A percentile compares a stretch with the other conserved stretches of the same genome.
These are phyloP conservation scores for Sarcophilus harrisii DNA, from an alignment of 2,797 vertebrate species.

Conservation along the genomic window DNA sequence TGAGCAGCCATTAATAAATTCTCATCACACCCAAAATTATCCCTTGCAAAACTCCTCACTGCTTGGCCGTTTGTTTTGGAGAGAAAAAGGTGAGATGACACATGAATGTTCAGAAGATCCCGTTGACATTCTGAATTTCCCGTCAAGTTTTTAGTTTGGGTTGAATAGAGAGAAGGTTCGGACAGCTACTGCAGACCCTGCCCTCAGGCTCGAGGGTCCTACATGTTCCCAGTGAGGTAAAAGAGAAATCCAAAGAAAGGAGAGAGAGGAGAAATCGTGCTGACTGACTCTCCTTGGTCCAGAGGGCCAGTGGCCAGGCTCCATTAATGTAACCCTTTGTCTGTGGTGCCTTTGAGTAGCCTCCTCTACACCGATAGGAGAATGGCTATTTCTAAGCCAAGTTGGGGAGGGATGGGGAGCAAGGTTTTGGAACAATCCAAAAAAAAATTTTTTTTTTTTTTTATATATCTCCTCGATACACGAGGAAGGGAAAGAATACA, in stretches of 20 bases:
- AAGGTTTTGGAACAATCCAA: neutral
- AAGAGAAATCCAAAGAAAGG: neutral
- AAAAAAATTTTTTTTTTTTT: neutral
- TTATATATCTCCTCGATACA: neutral
- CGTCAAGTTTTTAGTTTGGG: neutral
- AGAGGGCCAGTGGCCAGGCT: neutral
- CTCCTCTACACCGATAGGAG: neutral
- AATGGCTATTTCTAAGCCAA: neutral
- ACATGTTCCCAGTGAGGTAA: neutral
- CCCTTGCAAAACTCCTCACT: neutral
- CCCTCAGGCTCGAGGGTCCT: neutral
- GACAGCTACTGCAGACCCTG: neutral
- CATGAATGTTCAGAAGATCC: neutral
- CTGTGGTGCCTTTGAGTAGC: neutral
- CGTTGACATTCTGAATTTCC: neutral
- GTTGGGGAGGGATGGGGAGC: neutral
- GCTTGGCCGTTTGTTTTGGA: neutral
- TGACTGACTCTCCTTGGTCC: neutral
- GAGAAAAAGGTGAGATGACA: neutral
- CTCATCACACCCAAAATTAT: neutral
- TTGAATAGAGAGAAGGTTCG: neutral
- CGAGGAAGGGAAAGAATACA: neutral
- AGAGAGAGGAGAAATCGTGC: neutral
- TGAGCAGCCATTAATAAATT: neutral
- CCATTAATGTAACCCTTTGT: constrained; percentile 1